Conservation (phyloP, 1,140 invertebrate species). For the Chelonus insularis region DNA sequence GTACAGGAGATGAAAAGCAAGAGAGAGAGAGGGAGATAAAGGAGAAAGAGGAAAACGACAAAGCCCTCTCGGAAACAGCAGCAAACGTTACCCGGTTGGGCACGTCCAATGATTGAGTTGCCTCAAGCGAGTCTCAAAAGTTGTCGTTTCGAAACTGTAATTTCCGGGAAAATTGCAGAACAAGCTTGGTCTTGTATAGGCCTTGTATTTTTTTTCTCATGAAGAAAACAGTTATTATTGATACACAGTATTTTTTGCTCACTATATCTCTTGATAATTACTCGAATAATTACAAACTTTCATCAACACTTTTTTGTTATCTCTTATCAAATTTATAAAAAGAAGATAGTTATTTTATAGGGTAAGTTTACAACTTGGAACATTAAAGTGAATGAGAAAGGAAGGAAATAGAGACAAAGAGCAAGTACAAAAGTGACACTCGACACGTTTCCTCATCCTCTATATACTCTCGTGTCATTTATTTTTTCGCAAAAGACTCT, state of each 20-base stretch:
- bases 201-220: too few species aligned
- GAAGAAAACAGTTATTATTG: too few species aligned
- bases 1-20: not conserved
- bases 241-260: too few species aligned
- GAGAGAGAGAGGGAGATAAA: not conserved
- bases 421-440: not conserved
- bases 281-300: too few species aligned
- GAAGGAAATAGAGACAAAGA: too few species aligned
- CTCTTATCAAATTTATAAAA: too few species aligned
- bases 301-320: too few species aligned
- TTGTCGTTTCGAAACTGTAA: constrained; percentile 24
- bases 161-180: constrained; percentile 18
- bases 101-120: constrained; percentile 12
- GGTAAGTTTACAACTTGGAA: too few species aligned
- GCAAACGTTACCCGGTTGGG: not conserved
- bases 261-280: too few species aligned
- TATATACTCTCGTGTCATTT: not conserved
- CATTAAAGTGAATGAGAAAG: too few species aligned
- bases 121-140: constrained; percentile 14
- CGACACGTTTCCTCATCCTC: not conserved
- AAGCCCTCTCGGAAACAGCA: constrained; percentile 10
- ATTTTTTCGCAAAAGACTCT: not conserved
- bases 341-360: too few species aligned
- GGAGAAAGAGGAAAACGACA: not conserved
- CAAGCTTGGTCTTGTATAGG: too few species aligned